Evolutionary conservation across 2,888 invertebrate species (phyloP).

Genomic region (Diploptera punctata): DNA sequence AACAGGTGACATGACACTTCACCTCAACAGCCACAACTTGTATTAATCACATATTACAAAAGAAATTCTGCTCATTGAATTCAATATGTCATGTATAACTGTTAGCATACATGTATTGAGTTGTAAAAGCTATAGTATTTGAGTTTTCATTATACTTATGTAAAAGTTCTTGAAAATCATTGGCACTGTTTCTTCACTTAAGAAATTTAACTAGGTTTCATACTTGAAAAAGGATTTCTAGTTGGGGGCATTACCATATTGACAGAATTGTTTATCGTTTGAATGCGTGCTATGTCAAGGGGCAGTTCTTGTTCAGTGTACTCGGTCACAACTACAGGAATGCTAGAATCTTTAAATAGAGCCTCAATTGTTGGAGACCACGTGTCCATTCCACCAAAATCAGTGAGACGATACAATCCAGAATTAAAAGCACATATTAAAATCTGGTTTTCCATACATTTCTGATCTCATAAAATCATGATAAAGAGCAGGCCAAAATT

Average conservation of each 20-base stretch:
- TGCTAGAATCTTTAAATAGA: constrained; percentile 59
- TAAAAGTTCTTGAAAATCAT: constrained; percentile 76
- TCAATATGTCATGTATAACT: too few species aligned
- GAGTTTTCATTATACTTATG: constrained; percentile 43
- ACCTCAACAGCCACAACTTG: too few species aligned
- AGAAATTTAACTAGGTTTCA: constrained; percentile 76
- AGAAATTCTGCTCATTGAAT: too few species aligned
- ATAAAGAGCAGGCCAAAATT: constrained; percentile 49
- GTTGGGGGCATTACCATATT: constrained; percentile 62
- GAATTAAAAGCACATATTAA: constrained; percentile 76
- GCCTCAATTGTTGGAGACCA: constrained; percentile 70
- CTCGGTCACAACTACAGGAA: constrained; percentile 69
- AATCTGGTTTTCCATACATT: constrained; percentile 48
- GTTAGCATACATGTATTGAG: too few species aligned
- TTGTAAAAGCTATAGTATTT: too few species aligned
- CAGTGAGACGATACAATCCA: constrained; percentile 70
- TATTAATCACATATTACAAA: too few species aligned
- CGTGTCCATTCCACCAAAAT: constrained; percentile 66
- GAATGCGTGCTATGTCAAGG: constrained; percentile 65
- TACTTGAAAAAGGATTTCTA: constrained; percentile 70
- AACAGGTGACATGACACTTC: too few species aligned
- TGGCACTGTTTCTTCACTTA: constrained; percentile 73
- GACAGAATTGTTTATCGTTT: constrained; percentile 56
- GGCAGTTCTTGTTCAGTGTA: constrained; percentile 72
- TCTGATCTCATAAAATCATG: constrained; percentile 50